Percentiles rank a stretch among this genome's conserved stretches.
Conservation (phyloP, 2,888 invertebrate species). For the Kuschelorhynchus macadamiae region DNA sequence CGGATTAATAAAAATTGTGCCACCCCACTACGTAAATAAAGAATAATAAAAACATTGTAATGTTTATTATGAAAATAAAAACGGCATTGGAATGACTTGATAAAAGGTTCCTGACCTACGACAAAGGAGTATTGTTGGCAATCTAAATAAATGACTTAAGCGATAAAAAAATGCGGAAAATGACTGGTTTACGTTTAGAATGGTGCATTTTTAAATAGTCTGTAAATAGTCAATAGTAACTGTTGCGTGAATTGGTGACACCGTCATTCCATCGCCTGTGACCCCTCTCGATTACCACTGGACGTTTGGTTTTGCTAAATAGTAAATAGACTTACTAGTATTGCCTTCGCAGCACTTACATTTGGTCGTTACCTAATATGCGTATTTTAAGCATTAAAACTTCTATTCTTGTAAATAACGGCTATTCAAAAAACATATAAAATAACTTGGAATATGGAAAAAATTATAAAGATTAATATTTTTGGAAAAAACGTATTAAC, state of each 20-base stretch:
- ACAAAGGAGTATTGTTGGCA: conserved; percentile 57
- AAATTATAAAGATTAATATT: too few species aligned
- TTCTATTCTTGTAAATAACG: too few species aligned
- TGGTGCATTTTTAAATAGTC: conserved; percentile 31
- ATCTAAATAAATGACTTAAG: conserved; percentile 55
- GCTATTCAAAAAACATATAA: too few species aligned
- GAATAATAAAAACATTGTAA: conserved; percentile 45
- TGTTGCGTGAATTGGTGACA: conserved; percentile 12
- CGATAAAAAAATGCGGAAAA: conserved; percentile 39
- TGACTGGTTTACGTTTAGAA: conserved; percentile 18
- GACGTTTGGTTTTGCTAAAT: too few species aligned
- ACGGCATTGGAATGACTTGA: conserved; percentile 56
- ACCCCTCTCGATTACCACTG: too few species aligned
- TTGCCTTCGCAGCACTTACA: too few species aligned
- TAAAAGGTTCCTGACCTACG: conserved; percentile 67
- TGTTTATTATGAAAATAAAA: conserved; percentile 50
- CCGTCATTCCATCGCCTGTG: too few species aligned
- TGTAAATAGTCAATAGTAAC: conserved; percentile 32
- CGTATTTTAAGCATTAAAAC: too few species aligned
- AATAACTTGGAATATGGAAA: too few species aligned
- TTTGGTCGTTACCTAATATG: too few species aligned
- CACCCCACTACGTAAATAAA: conserved; percentile 20
- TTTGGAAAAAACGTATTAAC: too few species aligned
- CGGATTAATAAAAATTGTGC: not conserved
- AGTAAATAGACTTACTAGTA: too few species aligned